Evolutionary conservation across 92 coral and sea anemone species (phyloP), one percentile per base, ranked within the genome.

Genomic region (Palythoa grandiflora): DNA sequence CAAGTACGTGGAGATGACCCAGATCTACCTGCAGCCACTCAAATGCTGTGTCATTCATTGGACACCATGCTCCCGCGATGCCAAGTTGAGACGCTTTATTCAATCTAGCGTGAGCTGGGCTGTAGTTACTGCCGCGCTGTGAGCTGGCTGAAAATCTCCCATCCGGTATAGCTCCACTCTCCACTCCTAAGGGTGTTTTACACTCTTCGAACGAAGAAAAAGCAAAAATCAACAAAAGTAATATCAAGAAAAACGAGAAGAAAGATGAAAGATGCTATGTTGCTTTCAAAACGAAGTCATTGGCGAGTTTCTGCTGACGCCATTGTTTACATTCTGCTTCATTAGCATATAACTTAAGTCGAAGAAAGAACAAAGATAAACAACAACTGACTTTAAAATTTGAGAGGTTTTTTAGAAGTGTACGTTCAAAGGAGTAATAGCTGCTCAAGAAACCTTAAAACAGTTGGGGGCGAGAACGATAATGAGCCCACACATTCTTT

Each of bases 11-110:
- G 14, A 81, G 61, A 51, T 81, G 86, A 1, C 75, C 75, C 60
- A 81, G 17, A 44, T 81, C 86, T 9, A 81, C 75, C 8, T 40
- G 75, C 59, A 81, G 54, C 86, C 86, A 81, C 20, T 81, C 75
- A 21, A 65, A 53, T 48, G 15, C 21, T 44, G 86, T 81, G 63
- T 66, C 86, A 66, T 81, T 81, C 47, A 47, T 28, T 3, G 86
- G 86, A 51, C 86, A 81, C 86, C 86, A 81, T 71, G 86, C 86
- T 28, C 86, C 86, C 75, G 75, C 75, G 9, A 15, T 81, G 38
- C 38, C 47, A 8, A 68, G 71, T 16, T 61, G 53, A 38, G 84
- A 52, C 1, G 50, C 72, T 61, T 81, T 81, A 61, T 81, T 81
- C 75, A 81, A 71, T 48, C 86, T 48, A 14, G 86, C 86, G 36